Conservation (phyloP, 1,140 invertebrate species). For the Bombus fervidus region DNA sequence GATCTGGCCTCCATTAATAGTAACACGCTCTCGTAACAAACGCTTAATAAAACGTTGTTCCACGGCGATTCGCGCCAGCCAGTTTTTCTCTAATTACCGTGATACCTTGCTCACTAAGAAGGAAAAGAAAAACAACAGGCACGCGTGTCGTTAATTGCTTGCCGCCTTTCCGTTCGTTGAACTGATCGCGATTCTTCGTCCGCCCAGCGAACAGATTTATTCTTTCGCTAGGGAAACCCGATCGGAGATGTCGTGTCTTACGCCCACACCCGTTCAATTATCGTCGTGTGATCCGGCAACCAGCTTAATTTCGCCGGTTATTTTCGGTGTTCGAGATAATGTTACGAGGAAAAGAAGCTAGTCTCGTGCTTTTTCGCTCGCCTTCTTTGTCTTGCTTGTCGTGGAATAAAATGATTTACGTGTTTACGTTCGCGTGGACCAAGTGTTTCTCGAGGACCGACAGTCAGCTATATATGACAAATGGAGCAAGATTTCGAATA, state of each 20-base stretch:
- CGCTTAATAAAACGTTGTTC: conserved; percentile 37
- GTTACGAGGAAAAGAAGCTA: neutral
- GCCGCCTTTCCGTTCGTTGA: neutral
- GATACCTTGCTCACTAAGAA: neutral
- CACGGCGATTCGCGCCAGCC: conserved; percentile 18
- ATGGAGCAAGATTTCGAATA: neutral
- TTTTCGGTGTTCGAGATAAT: neutral
- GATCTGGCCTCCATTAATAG: neutral
- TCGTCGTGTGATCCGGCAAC: neutral
- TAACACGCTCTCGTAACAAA: neutral
- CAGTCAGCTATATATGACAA: neutral
- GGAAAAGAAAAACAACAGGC: neutral
- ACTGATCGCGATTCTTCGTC: neutral
- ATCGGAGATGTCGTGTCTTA: neutral
- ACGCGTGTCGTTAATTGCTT: conserved; percentile 30
- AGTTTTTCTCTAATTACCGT: conserved; percentile 34
- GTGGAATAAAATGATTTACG: conserved; percentile 19
- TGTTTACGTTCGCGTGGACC: neutral
- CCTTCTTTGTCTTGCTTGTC: neutral
- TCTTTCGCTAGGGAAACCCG: conserved; percentile 7
- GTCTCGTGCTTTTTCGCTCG: neutral
- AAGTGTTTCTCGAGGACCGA: neutral
- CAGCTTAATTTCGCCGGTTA: neutral
- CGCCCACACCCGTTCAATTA: conserved; percentile 18
- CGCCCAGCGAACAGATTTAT: neutral